phyloP scores from a whole-genome alignment of 2,113 vertebrate genomes.

The Aegypius monachus region DNA sequence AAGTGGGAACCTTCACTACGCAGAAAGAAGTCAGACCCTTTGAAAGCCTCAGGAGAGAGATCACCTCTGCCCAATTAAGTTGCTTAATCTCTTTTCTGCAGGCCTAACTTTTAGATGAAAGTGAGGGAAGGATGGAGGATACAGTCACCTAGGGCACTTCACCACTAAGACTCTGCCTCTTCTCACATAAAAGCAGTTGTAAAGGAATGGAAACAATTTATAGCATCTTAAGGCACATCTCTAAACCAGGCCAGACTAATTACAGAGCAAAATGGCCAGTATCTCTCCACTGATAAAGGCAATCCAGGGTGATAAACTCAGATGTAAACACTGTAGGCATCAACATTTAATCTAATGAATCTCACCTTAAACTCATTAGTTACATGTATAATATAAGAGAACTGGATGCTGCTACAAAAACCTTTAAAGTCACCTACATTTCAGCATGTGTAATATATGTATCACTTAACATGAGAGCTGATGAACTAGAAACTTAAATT shows the following conservation, averaged over 20 bases:
- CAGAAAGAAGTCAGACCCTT: not conserved
- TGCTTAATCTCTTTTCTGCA: not conserved
- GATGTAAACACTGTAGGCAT: not conserved
- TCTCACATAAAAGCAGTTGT: not conserved
- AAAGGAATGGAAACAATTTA: not conserved
- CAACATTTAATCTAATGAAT: not conserved
- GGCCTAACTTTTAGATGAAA: not conserved
- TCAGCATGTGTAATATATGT: not conserved
- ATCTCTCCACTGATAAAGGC: not conserved
- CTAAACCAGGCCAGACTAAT: slow-evolving; percentile 14
- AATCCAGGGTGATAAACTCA: not conserved
- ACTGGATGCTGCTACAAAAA: not conserved
- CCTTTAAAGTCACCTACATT: not conserved
- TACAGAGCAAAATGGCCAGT: not conserved
- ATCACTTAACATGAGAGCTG: not conserved
- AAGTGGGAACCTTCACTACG: not conserved
- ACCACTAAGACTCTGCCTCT: not conserved
- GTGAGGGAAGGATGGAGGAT: not conserved
- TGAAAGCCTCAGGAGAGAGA: not conserved
- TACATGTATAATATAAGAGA: not conserved
- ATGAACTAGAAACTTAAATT: not conserved
- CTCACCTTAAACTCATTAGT: not conserved
- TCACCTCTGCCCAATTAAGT: not conserved
- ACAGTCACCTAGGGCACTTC: not conserved
- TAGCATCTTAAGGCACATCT: not conserved